Conservation (phyloP, 2,797 vertebrate species). For the Gymnothorax javanicus region DNA sequence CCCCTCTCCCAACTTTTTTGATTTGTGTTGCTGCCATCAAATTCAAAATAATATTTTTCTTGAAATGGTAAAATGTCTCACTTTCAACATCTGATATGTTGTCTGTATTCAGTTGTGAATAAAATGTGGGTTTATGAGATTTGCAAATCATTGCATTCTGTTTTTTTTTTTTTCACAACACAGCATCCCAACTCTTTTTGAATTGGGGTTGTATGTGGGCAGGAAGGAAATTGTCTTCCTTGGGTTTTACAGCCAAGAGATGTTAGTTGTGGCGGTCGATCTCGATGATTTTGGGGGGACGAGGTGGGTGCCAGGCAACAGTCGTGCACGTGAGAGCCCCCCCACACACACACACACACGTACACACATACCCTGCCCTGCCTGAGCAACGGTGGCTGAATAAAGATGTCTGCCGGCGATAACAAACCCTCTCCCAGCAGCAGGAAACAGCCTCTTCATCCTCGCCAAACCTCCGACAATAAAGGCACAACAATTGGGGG, state of each 20-base stretch:
- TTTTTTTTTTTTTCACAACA: no score
- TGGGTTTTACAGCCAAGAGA: background rate
- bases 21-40: no score
- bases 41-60: no score
- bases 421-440: constrained; percentile 47
- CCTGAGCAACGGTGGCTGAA: constrained; percentile 60
- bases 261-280: background rate
- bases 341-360: background rate
- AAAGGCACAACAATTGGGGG: constrained; percentile 71
- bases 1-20: no score
- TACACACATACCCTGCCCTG: constrained; percentile 18
- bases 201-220: no score
- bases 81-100: no score
- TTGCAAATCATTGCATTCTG: no score
- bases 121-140: background rate
- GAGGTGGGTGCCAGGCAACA: background rate
- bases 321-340: constrained; percentile 50
- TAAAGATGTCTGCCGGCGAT: constrained; percentile 72
- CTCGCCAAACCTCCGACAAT: constrained; percentile 65
- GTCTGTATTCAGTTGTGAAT: no score
- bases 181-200: no score
- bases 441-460: constrained; percentile 63
- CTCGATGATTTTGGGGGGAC: background rate
- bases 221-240: background rate
- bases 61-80: no score